Conservation (phyloP, 2,797 vertebrate species). For the Clarias pachynema region DNA sequence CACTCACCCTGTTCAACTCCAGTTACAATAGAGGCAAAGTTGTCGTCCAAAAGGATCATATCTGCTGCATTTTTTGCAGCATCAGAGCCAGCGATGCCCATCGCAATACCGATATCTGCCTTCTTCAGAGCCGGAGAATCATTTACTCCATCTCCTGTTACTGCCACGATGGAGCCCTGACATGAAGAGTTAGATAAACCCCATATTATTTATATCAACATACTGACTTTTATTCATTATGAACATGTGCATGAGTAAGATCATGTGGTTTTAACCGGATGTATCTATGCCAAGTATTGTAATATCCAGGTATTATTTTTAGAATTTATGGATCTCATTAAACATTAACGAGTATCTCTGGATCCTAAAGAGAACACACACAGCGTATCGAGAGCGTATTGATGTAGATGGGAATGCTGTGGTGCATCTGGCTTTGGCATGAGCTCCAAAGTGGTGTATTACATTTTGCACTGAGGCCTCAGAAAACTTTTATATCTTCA, state of each 20-base stretch:
- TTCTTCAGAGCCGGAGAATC: constrained; percentile 79
- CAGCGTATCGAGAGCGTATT: not conserved
- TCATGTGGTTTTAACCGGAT: not conserved
- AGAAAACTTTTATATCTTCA: not conserved
- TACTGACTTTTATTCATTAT: not conserved
- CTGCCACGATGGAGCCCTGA: constrained; percentile 77
- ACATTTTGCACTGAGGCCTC: no score
- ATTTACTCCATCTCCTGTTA: constrained; percentile 77
- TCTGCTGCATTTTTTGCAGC: constrained; percentile 77
- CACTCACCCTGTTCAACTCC: constrained; percentile 75
- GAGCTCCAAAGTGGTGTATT: not conserved
- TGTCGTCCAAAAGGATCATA: constrained; percentile 79
- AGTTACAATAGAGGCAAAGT: constrained; percentile 78
- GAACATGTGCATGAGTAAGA: not conserved
- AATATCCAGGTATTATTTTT: not conserved
- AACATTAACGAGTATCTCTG: not conserved
- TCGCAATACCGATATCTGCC: constrained; percentile 76
- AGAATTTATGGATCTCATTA: not conserved
- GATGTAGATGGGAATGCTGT: not conserved
- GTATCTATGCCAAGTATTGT: not conserved
- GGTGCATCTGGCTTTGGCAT: not conserved
- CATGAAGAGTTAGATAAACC: not conserved
- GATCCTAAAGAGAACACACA: not conserved
- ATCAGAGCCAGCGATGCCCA: constrained; percentile 76
- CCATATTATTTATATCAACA: not conserved